phyloP scores from a whole-genome alignment of 1,140 invertebrate genomes.

The Scaptodrosophila lebanonensis region DNA sequence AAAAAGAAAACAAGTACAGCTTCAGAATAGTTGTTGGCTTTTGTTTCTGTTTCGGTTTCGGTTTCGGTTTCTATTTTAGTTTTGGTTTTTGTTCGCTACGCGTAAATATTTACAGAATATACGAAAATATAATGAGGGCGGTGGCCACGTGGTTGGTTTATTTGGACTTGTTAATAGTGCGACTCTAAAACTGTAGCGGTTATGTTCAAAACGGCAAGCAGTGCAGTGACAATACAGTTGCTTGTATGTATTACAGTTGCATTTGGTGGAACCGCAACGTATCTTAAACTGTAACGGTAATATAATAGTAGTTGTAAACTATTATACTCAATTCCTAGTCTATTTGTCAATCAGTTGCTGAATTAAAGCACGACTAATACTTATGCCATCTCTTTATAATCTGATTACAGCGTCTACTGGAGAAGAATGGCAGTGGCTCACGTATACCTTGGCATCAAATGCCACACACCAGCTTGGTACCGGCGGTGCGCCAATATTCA shows the following conservation, averaged over 20 bases:
- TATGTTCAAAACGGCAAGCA: constrained; percentile 19
- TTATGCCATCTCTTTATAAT: constrained; percentile 19
- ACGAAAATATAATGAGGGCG: not conserved
- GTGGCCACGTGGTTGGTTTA: constrained; percentile 17
- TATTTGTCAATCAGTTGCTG: not conserved
- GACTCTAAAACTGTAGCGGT: constrained; percentile 7
- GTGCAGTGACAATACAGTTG: no score
- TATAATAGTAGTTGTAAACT: not conserved
- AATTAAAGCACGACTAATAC: no score
- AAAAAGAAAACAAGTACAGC: no score
- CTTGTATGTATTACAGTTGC: no score
- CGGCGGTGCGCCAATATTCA: constrained; percentile 56
- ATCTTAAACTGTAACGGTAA: constrained; percentile 28
- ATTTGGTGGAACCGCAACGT: constrained; percentile 5
- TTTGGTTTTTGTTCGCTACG: no score
- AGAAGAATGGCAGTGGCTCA: constrained; percentile 12
- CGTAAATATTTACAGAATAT: not conserved
- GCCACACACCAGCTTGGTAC: constrained; percentile 21
- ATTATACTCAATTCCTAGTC: not conserved
- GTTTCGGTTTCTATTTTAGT: no score
- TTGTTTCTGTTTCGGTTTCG: no score
- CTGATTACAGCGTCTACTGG: constrained; percentile 16
- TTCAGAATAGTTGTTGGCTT: no score
- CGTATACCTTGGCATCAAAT: constrained; percentile 36
- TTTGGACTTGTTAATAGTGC: no score